Percentiles rank a stretch among this genome's conserved stretches.
These are phyloP conservation scores for Morphnarchus princeps DNA, from an alignment of 2,113 vertebrate species.

Conservation along the genomic window DNA sequence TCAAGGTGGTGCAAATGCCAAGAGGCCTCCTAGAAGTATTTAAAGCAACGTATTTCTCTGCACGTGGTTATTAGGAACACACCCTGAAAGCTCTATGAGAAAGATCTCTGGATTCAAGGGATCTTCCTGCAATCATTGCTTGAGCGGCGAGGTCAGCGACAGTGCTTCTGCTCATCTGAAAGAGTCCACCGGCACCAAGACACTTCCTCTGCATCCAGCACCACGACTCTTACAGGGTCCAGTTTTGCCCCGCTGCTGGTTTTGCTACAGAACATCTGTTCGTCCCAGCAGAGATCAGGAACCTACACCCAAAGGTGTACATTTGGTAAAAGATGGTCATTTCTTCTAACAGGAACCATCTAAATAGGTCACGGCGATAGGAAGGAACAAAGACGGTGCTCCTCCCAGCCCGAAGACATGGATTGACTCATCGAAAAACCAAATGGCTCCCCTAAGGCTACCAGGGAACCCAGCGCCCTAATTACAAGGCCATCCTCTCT, in stretches of 20 bases:
- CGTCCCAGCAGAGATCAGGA: background rate
- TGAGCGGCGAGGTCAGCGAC: fast-evolving
- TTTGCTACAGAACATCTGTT: background rate
- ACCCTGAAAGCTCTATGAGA: background rate
- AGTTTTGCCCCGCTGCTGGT: fast-evolving
- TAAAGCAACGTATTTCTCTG: background rate
- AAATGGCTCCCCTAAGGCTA: background rate
- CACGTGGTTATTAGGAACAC: background rate
- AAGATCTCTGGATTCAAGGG: background rate
- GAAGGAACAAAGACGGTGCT: background rate
- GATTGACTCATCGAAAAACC: background rate
- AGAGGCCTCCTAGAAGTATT: background rate
- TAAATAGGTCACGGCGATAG: fast-evolving
- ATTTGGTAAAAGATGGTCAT: fast-evolving
- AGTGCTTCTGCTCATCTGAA: background rate
- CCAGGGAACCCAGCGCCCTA: background rate
- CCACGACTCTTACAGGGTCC: fast-evolving
- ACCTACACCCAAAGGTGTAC: fast-evolving
- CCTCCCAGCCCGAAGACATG: background rate
- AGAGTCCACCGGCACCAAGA: fast-evolving
- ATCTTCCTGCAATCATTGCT: fast-evolving
- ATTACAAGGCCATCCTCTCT: too few relatives aligned
- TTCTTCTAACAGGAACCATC: background rate
- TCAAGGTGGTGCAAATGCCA: fast-evolving
- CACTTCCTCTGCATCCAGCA: background rate